Conservation (phyloP, 2,888 invertebrate genomes). For the Gari tellinella region DNA sequence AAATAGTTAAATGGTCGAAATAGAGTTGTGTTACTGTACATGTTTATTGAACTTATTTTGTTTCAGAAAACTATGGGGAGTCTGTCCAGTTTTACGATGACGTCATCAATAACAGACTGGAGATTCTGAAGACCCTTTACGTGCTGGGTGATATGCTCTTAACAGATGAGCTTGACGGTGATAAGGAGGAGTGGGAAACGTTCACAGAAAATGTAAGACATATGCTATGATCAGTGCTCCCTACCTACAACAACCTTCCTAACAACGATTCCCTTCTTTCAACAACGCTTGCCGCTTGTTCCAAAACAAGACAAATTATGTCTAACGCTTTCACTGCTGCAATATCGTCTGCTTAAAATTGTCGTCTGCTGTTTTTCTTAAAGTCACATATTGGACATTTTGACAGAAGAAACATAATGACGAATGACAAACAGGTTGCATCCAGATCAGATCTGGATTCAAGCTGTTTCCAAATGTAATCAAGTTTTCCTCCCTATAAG, state of each 20-base stretch:
- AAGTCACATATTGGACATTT: too few species aligned
- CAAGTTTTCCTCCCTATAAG: too few species aligned
- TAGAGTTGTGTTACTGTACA: not conserved
- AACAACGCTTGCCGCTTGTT: too few species aligned
- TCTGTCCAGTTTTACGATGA: slow-evolving; percentile 3
- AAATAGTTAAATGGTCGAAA: not conserved
- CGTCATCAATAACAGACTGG: not conserved
- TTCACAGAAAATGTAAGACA: slow-evolving; percentile 6
- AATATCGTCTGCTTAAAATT: too few species aligned
- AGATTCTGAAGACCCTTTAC: slow-evolving; percentile 1
- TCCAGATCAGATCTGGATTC: too few species aligned
- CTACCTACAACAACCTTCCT: not conserved
- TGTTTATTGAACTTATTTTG: not conserved
- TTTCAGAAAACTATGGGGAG: slow-evolving; percentile 11
- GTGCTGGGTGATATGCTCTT: slow-evolving; percentile 10
- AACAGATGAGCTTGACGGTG: slow-evolving; percentile 4
- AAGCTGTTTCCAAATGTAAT: too few species aligned
- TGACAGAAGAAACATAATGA: too few species aligned
- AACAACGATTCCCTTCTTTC: not conserved
- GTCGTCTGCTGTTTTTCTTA: too few species aligned
- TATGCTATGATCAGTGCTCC: too few species aligned
- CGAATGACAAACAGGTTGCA: too few species aligned
- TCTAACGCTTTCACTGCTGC: too few species aligned
- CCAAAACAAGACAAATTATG: too few species aligned
- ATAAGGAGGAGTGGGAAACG: slow-evolving; percentile 4